Conservation (phyloP, 1,140 invertebrate genomes). For the Brachionus asplanchnoidis region DNA sequence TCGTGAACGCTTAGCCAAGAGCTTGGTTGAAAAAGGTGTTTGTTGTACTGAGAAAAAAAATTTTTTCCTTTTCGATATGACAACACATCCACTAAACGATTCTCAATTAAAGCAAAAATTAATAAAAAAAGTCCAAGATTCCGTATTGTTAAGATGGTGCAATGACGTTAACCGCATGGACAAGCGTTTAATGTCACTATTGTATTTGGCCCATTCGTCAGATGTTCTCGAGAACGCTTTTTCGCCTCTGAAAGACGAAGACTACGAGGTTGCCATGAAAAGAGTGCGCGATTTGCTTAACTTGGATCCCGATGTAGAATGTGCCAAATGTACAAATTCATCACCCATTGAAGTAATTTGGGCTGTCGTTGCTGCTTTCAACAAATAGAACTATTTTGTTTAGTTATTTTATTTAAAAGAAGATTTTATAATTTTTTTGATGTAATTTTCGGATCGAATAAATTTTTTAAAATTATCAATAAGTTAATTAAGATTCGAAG, state of each 20-base stretch:
- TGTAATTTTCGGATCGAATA: not conserved
- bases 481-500: not conserved
- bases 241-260: constrained; percentile 91
- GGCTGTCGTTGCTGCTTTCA: constrained; percentile 96
- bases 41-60: constrained; percentile 99
- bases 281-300: constrained; percentile 89
- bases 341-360: constrained; percentile 75
- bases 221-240: constrained; percentile 99
- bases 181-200: constrained; percentile 79
- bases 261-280: constrained; percentile 96
- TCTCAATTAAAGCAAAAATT: constrained; percentile 89
- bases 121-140: constrained; percentile 92
- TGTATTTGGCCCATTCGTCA: constrained; percentile 91
- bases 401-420: constrained; percentile 3
- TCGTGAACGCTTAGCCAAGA: constrained; percentile 94
- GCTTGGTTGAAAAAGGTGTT: constrained; percentile 99
- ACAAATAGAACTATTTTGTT: constrained; percentile 66
- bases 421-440: constrained; percentile 1
- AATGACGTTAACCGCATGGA: constrained; percentile 97
- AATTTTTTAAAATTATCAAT: not conserved
- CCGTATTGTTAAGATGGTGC: constrained; percentile 88
- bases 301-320: constrained; percentile 88
- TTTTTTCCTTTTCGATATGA: constrained; percentile 99
- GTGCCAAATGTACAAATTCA: constrained; percentile 64
- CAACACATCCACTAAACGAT: constrained; percentile 95